These are phyloP conservation scores for Microplitis manilae DNA, from an alignment of 2,888 invertebrate genomes.

Conservation along the genomic window DNA sequence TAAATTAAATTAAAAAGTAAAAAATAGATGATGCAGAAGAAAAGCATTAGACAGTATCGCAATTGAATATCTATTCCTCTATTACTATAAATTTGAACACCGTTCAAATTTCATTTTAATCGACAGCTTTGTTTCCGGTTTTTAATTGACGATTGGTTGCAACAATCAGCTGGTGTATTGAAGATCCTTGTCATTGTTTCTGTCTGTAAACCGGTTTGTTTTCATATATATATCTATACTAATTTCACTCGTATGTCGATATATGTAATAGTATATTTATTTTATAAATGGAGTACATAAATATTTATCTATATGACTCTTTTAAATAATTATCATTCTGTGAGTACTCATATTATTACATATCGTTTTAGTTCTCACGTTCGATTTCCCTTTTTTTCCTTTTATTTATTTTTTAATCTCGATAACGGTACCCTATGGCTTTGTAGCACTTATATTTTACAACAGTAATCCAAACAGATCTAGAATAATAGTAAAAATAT, in stretches of 20 bases:
- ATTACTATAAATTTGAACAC: background rate
- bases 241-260: no score
- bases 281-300: no score
- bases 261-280: no score
- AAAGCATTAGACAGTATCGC: background rate
- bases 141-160: background rate
- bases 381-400: background rate
- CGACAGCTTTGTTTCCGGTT: background rate
- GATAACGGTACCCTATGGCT: conserved; percentile 12
- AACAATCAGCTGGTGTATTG: background rate
- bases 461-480: background rate
- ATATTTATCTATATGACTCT: no score
- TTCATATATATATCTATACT: background rate
- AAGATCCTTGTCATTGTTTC: background rate
- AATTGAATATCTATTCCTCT: background rate
- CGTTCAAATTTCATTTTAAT: background rate
- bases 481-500: conserved; percentile 5
- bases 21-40: background rate
- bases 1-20: no score
- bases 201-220: background rate
- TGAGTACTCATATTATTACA: background rate
- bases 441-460: conserved; percentile 9
- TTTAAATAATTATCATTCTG: no score
- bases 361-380: conserved; percentile 23
- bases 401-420: background rate